Percentiles rank a stretch among this genome's conserved stretches.
Conservation (phyloP, 2,113 vertebrate species). For the Chrysochloris asiatica region DNA sequence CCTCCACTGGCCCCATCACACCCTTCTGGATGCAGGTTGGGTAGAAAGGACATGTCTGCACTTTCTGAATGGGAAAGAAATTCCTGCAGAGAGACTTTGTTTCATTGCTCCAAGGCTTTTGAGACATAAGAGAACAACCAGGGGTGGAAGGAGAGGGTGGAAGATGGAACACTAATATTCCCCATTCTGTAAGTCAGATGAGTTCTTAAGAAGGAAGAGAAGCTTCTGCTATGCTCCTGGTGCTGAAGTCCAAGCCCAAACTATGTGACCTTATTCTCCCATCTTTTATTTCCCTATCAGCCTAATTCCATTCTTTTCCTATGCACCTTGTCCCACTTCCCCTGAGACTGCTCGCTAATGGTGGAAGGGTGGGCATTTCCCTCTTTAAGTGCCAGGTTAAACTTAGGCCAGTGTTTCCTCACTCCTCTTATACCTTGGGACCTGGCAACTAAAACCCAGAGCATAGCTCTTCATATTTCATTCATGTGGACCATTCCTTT, state of each 20-base stretch:
- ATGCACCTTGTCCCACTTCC: not conserved
- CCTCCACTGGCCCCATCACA: slow-evolving; percentile 14
- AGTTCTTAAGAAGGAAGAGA: too few relatives aligned
- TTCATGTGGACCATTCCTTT: too few relatives aligned
- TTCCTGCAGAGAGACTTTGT: slow-evolving; percentile 37
- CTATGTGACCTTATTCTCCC: not conserved
- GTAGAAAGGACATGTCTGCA: slow-evolving; percentile 24
- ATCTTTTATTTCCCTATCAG: not conserved
- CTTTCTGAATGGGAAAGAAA: slow-evolving; percentile 29
- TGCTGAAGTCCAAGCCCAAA: not conserved
- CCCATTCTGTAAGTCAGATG: too few relatives aligned
- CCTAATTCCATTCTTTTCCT: not conserved
- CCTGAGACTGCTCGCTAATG: too few relatives aligned
- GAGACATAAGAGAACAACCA: slow-evolving; percentile 10
- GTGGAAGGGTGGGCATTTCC: not conserved
- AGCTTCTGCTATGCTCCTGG: not conserved
- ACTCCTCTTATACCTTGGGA: too few relatives aligned
- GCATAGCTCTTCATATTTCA: too few relatives aligned
- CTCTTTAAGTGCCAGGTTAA: not conserved
- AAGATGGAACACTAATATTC: not conserved
- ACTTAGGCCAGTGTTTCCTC: too few relatives aligned
- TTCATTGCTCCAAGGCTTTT: slow-evolving; percentile 5
- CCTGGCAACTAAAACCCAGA: too few relatives aligned
- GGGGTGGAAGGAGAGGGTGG: not conserved
- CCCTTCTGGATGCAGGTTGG: slow-evolving; percentile 13